Base-by-base conservation (phyloP, 2,797 vertebrate genomes). In the Diglossa cyanea region DNA sequence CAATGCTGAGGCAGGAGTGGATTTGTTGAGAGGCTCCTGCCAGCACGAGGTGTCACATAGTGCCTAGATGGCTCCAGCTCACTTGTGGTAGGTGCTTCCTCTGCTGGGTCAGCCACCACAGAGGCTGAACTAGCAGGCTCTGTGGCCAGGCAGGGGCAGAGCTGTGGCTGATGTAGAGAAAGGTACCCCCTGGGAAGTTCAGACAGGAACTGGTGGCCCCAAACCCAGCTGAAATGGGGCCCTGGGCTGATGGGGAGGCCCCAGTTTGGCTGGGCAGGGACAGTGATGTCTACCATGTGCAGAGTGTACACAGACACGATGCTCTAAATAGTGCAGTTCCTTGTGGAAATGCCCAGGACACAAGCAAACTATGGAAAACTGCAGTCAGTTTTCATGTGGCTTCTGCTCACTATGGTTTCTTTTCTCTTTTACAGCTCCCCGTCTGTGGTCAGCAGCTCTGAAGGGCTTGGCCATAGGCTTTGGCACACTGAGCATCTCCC, bases 401-500 rank as follows among this genome's bases (percentile, higher is more conserved):
- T 86, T 26, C 47, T 78, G 18, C 25, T 95, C 54, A 84, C n/a
- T 35, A 1, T 45, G 30, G 7, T 68, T 90, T 91, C 25, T 91
- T 76, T 76, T 94, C 50, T 88, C 48, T 87, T 91, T 89, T 37
- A 79, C 72, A 91, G 87, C 16, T 89, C 33, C 48, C 16, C 0
- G 0, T 79, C 24, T 47, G 33, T 14, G 35, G 71, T 33, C 85
- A 93, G 75, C 48, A 31, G 33, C 63, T 90, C 48, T 79, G 48
- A 55, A 24, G 6, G 60, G 71, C 47, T 82, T 95, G 63, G 63
- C 68, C 60, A 6, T 79, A 67, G 67, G 31, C 33, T 95, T 95
- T 85, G 93, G 92, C 35, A 71, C 60, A 40, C 55, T 96, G 82
- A 95, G 90, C 75, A 28, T 87, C 60, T 33, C 35, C 37, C 57